Percentiles rank a stretch among this genome's conserved stretches.
Conservation (phyloP, 2,888 invertebrate genomes). For the Carterocephalus palaemon region DNA sequence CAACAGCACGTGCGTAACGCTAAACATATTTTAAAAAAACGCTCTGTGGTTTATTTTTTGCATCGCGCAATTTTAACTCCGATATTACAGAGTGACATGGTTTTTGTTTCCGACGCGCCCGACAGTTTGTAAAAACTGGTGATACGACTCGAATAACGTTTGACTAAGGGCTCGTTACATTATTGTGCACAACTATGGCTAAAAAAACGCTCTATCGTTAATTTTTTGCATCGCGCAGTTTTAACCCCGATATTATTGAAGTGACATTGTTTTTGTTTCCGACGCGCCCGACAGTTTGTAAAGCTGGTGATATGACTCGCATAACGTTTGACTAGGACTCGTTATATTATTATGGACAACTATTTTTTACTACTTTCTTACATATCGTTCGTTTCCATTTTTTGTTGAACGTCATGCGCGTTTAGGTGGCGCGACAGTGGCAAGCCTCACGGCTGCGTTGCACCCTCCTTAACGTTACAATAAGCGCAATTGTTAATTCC, state of each 20-base stretch:
- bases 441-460: too few species aligned
- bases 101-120: constrained; percentile 31
- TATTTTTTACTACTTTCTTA: constrained; percentile 13
- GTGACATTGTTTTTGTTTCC: constrained; percentile 28
- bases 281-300: constrained; percentile 26
- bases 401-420: constrained; percentile 8
- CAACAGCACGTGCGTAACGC: constrained; percentile 28
- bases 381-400: neutral
- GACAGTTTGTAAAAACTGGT: constrained; percentile 19
- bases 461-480: too few species aligned
- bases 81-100: constrained; percentile 30
- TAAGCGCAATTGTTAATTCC: too few species aligned
- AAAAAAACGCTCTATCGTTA: too few species aligned
- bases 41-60: constrained; percentile 34
- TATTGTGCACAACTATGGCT: constrained; percentile 15
- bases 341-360: constrained; percentile 16
- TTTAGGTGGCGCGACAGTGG: too few species aligned
- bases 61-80: constrained; percentile 28
- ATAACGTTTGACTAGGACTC: constrained; percentile 21
- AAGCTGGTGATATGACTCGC: constrained; percentile 18
- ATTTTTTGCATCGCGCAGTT: constrained; percentile 26
- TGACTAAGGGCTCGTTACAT: constrained; percentile 16
- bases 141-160: constrained; percentile 22
- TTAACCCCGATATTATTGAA: constrained; percentile 33
- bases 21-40: constrained; percentile 36